Evolutionary conservation across 1,140 invertebrate species (phyloP).

Genomic region (Drosophila mauritiana): DNA sequence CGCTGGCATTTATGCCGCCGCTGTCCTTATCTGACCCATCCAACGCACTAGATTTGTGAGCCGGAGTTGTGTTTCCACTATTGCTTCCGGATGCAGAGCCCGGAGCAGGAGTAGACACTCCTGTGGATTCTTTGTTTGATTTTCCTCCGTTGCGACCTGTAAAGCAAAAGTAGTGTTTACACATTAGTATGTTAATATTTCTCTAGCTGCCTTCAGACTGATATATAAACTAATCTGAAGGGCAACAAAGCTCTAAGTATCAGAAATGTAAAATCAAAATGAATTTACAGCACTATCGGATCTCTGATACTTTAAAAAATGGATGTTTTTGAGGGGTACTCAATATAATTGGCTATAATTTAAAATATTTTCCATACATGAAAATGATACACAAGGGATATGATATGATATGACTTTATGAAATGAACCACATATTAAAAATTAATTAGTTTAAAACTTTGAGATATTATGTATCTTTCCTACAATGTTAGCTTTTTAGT

Average conservation of each 20-base stretch:
- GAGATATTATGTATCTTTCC: no score
- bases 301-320: neutral
- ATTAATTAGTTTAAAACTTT: no score
- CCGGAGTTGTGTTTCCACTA: constrained; percentile 70
- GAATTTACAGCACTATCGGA: neutral
- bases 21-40: constrained; percentile 66
- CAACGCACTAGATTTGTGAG: constrained; percentile 60
- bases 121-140: constrained; percentile 77
- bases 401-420: neutral
- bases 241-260: neutral
- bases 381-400: neutral
- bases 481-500: no score
- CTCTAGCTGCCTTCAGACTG: neutral
- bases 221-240: neutral
- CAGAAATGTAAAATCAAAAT: neutral
- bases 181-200: neutral
- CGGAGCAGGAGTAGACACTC: constrained; percentile 53
- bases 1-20: constrained; percentile 57
- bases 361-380: no score
- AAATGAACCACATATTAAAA: neutral
- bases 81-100: constrained; percentile 70
- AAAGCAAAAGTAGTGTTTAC: constrained; percentile 17
- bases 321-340: neutral
- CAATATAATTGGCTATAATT: neutral
- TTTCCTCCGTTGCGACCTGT: constrained; percentile 85